A percentile compares a stretch with the other conserved stretches of the same genome.
Conservation (phyloP, 2,797 vertebrate genomes). For the Lutjanus argentimaculatus region DNA sequence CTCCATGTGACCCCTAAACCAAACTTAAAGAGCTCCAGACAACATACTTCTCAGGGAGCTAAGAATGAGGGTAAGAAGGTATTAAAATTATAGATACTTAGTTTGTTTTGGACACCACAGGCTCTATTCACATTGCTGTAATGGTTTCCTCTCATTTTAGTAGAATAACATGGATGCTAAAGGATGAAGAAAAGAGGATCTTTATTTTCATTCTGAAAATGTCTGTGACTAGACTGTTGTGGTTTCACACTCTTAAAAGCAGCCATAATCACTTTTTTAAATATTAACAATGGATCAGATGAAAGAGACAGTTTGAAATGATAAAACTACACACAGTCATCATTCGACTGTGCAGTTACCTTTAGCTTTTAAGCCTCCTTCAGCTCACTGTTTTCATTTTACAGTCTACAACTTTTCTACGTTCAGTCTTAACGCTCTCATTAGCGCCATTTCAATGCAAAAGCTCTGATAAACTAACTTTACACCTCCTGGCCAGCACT, state of each 20-base stretch:
- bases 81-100: neutral
- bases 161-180: neutral
- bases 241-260: constrained; percentile 9
- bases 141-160: constrained; percentile 14
- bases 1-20: constrained; percentile 40
- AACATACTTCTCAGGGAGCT: neutral
- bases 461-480: neutral
- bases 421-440: neutral
- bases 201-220: neutral
- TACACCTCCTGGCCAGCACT: neutral
- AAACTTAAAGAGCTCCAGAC: constrained; percentile 26
- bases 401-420: neutral
- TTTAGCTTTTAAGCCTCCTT: neutral
- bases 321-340: neutral
- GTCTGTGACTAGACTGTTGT: neutral
- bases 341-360: too few relatives aligned
- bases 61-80: neutral
- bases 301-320: neutral
- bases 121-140: neutral
- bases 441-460: neutral
- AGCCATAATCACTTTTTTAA: neutral
- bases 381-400: too few relatives aligned
- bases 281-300: neutral
- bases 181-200: neutral
- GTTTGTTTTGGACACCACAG: constrained; percentile 25